These are phyloP conservation scores for Lordiphosa stackelbergi DNA, from an alignment of 1,140 invertebrate species.

Conservation along the genomic window DNA sequence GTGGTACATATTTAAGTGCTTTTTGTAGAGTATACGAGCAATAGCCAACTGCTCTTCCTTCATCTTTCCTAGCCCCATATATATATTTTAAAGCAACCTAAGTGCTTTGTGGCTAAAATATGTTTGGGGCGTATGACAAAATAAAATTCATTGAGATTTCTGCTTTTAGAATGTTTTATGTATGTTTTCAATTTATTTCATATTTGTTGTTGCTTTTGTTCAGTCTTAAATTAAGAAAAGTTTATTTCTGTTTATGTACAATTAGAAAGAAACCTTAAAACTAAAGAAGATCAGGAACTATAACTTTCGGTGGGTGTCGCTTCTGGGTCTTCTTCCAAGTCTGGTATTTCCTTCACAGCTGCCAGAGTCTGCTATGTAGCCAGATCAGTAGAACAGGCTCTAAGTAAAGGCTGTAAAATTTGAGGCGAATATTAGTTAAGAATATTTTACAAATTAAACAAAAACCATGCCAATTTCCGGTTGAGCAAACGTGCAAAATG, in stretches of 20 bases:
- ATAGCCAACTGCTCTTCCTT: too few relatives aligned
- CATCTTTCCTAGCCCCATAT: too few relatives aligned
- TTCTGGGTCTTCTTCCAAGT: neutral
- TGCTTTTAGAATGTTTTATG: conserved; percentile 13
- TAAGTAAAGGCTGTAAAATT: conserved; percentile 51
- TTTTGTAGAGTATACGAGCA: too few relatives aligned
- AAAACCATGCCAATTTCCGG: conserved; percentile 49
- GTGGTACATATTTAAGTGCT: too few relatives aligned
- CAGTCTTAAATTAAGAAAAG: conserved; percentile 63
- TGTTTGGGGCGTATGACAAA: conserved; percentile 1
- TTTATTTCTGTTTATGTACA: conserved; percentile 28
- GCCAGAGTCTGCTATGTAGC: conserved; percentile 31
- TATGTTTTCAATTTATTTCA: conserved; percentile 61
- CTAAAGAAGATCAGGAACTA: conserved; percentile 59
- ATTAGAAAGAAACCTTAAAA: conserved; percentile 37
- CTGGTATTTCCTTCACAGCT: conserved; percentile 5
- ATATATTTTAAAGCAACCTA: too few relatives aligned
- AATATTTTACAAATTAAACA: conserved; percentile 1
- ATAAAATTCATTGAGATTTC: neutral
- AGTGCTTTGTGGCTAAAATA: neutral
- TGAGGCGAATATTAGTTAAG: conserved; percentile 31
- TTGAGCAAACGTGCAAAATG: conserved; percentile 48
- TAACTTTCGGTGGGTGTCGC: conserved; percentile 41
- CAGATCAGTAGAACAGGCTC: conserved; percentile 32
- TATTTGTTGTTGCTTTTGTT: conserved; percentile 20